Percentiles rank a stretch among this genome's conserved stretches.
Evolutionary conservation across 2,113 vertebrate genomes (phyloP).

Genomic region (Leucopternis melanops): DNA sequence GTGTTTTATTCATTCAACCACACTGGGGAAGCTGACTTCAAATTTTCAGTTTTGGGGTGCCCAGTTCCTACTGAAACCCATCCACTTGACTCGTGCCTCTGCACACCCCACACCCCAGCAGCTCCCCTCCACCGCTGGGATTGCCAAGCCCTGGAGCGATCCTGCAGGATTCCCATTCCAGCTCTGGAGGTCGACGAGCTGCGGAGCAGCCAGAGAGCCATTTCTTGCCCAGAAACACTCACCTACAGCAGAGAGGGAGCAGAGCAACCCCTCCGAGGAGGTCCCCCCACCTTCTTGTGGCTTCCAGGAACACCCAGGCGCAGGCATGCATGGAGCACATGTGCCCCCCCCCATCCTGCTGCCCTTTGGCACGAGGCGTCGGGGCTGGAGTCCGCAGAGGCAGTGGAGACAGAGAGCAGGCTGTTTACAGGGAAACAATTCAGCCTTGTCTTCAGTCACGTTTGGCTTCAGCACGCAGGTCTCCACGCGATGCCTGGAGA

Average conservation of each 20-base stretch:
- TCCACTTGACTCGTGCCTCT: rapidly evolving
- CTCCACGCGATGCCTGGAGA: not conserved
- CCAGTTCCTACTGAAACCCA: not conserved
- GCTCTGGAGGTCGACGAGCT: not conserved
- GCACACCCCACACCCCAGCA: not conserved
- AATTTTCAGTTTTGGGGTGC: not conserved
- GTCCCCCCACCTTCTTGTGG: not conserved
- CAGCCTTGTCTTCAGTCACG: not conserved
- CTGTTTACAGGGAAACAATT: not conserved
- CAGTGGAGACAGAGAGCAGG: not conserved
- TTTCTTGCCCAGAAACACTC: not conserved
- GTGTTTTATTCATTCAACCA: not conserved
- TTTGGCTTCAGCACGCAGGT: not conserved
- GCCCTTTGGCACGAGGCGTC: not conserved
- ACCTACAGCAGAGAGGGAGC: not conserved
- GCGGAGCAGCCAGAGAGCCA: not conserved
- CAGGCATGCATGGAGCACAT: not conserved
- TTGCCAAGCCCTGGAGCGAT: not conserved
- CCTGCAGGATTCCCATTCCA: not conserved
- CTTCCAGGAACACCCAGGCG: not conserved
- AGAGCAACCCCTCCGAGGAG: not conserved
- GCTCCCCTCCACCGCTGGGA: too few relatives aligned
- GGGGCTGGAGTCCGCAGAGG: not conserved
- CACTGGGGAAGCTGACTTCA: not conserved
- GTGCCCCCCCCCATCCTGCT: not conserved